phyloP scores from a whole-genome alignment of 2,797 vertebrate genomes.

The Protosalanx chinensis region DNA sequence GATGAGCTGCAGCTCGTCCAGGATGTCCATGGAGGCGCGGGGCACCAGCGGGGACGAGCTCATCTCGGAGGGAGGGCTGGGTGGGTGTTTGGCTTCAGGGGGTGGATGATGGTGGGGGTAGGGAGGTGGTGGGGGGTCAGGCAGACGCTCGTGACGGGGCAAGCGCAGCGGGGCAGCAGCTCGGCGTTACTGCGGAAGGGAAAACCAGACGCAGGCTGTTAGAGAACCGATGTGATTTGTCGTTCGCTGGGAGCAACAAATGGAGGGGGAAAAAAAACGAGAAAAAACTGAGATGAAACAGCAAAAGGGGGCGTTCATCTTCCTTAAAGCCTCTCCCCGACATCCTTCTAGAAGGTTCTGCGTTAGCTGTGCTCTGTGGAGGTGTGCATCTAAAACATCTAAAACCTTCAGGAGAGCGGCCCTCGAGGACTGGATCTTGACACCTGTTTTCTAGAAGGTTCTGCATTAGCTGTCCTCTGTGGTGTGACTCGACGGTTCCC shows the following conservation, averaged over 20 bases:
- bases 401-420: too few species aligned
- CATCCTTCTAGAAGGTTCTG: neutral
- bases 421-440: too few species aligned
- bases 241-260: neutral
- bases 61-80: conserved; percentile 60
- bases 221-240: too few species aligned
- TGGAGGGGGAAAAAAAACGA: neutral
- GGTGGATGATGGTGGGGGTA: neutral
- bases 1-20: conserved; percentile 81
- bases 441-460: too few species aligned
- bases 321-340: too few species aligned
- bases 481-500: neutral
- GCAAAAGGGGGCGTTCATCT: neutral
- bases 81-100: neutral
- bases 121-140: neutral
- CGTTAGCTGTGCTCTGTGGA: neutral
- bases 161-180: conserved; percentile 39
- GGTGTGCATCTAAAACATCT: too few species aligned
- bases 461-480: neutral
- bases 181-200: conserved; percentile 42
- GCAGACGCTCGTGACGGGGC: conserved; percentile 25
- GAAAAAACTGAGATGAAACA: neutral
- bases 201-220: neutral
- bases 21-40: conserved; percentile 71
- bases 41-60: conserved; percentile 74